phyloP scores from a whole-genome alignment of 2,797 vertebrate genomes.

The Anolis apletophallus region DNA sequence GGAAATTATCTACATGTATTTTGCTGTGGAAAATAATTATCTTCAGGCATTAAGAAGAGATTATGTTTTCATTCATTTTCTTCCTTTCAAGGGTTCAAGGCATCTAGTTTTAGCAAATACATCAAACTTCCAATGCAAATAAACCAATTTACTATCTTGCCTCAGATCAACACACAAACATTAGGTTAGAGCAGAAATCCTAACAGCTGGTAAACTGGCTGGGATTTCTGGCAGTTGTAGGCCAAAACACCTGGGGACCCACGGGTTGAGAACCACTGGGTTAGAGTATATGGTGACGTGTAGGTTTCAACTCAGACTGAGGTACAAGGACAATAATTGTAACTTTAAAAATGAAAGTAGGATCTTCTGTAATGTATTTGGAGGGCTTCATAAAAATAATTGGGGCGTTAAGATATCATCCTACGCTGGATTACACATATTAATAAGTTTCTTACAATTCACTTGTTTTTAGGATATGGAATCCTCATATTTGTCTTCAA shows the following conservation, averaged over 20 bases:
- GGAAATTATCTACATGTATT: background rate
- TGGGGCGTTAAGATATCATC: background rate
- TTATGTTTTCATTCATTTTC: too few species aligned
- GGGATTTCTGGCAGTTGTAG: too few species aligned
- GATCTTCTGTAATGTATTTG: background rate
- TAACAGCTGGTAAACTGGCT: background rate
- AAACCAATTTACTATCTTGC: background rate
- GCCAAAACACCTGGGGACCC: too few species aligned
- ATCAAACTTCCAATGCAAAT: background rate
- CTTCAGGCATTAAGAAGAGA: too few species aligned
- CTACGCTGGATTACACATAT: background rate
- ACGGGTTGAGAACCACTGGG: too few species aligned
- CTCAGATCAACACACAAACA: background rate
- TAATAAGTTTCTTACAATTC: background rate
- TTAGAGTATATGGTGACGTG: background rate
- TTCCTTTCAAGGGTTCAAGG: background rate
- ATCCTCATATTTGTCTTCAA: background rate
- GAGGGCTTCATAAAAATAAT: background rate
- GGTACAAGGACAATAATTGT: background rate
- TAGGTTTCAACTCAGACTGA: background rate
- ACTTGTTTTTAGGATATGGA: background rate
- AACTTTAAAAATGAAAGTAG: background rate
- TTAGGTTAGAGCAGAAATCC: background rate
- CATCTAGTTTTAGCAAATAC: background rate
- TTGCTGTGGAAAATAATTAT: background rate